A percentile compares a stretch with the other conserved stretches of the same genome.
Evolutionary conservation across 2,888 invertebrate species (phyloP).

Genomic region (Chloroclysta siterata): DNA sequence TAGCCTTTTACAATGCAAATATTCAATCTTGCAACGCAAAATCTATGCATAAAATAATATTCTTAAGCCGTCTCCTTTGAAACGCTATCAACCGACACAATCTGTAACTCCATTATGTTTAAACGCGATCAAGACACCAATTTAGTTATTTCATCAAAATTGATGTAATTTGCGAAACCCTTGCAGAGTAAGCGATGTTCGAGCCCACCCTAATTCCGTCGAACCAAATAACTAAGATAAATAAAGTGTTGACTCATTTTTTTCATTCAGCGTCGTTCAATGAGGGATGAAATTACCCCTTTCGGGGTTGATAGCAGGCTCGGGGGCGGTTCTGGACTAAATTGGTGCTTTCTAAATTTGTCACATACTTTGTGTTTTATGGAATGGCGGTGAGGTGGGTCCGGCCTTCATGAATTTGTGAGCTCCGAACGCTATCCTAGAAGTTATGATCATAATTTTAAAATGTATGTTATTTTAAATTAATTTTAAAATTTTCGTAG

Average conservation of each 20-base stretch:
- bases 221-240: constrained; percentile 26
- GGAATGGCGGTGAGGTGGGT: constrained; percentile 8
- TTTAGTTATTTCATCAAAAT: constrained; percentile 19
- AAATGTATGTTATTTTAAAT: too few relatives aligned
- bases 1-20: constrained; percentile 32
- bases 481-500: too few relatives aligned
- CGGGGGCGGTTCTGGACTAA: constrained; percentile 24
- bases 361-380: constrained; percentile 34
- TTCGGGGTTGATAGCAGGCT: constrained; percentile 42
- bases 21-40: constrained; percentile 33
- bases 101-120: constrained; percentile 2
- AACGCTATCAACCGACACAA: not conserved
- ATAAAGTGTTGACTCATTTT: constrained; percentile 51
- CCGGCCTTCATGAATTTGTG: too few relatives aligned
- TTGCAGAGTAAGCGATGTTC: constrained; percentile 1
- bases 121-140: constrained; percentile 31
- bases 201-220: constrained; percentile 13
- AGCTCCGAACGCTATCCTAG: too few relatives aligned
- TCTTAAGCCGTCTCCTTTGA: constrained; percentile 12
- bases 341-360: constrained; percentile 36
- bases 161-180: constrained; percentile 12
- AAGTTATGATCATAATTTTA: too few relatives aligned
- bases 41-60: constrained; percentile 34
- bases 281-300: constrained; percentile 49
- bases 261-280: constrained; percentile 45